phyloP scores from a whole-genome alignment of 2,888 invertebrate genomes.

The Agonopterix subpropinquella region DNA sequence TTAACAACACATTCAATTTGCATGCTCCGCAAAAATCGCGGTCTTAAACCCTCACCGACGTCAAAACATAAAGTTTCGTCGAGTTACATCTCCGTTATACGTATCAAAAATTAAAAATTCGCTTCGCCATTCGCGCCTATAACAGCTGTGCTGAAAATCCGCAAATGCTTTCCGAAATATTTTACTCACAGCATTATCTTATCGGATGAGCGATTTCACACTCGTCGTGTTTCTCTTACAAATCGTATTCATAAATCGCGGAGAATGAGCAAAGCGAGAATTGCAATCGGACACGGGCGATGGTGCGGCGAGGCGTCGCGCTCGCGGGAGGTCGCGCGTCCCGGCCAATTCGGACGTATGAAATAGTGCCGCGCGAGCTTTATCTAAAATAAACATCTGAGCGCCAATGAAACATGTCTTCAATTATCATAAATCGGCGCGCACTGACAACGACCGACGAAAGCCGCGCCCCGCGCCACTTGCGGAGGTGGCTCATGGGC shows the following conservation, averaged over 20 bases:
- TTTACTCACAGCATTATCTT: conserved; percentile 36
- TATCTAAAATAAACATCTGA: conserved; percentile 76
- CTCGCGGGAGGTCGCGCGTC: conserved; percentile 65
- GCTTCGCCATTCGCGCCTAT: conserved; percentile 17
- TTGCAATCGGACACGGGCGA: conserved; percentile 52
- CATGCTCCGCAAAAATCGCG: conserved; percentile 41
- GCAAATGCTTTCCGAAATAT: conserved; percentile 25
- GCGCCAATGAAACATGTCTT: conserved; percentile 72
- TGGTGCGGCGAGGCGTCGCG: conserved; percentile 20
- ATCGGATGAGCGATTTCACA: conserved; percentile 51
- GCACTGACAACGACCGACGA: conserved; percentile 60
- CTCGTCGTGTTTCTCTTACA: conserved; percentile 47
- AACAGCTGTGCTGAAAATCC: conserved; percentile 18
- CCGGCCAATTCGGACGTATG: conserved; percentile 65
- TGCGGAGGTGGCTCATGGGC: conserved; percentile 26
- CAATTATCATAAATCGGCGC: conserved; percentile 74
- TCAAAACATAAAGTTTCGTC: conserved; percentile 12
- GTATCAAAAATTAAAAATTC: conserved; percentile 22
- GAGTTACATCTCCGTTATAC: conserved; percentile 6
- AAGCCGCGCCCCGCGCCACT: conserved; percentile 52
- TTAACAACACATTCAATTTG: conserved; percentile 58
- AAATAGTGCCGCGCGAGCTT: conserved; percentile 67
- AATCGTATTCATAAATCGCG: conserved; percentile 56
- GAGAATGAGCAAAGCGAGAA: conserved; percentile 51
- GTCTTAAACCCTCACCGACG: conserved; percentile 21